Evolutionary conservation across 2,888 invertebrate species (phyloP), one percentile per base, ranked within the genome.

Genomic region (Petrolisthes cinctipes): DNA sequence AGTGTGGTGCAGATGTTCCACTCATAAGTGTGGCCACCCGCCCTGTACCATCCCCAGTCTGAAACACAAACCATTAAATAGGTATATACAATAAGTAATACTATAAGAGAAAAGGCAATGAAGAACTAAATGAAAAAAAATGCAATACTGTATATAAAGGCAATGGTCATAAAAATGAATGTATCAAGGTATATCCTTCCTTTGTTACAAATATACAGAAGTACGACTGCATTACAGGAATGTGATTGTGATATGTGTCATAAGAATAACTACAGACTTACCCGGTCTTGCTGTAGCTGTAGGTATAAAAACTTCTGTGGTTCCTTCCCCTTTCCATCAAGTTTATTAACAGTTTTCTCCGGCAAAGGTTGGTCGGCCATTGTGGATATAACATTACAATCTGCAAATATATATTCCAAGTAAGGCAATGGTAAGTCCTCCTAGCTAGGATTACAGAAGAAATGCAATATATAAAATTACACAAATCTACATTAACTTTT

Each of bases 251-350:
- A 73, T 73, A 23, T 73, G 73, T 17, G 1, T 73, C 20, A 17
- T 14, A 73, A 37, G 37, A 37, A 37, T 37, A 37, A 37, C 37
- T 37, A 37, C 37, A 20, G 37, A 75, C 88, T 82, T 20, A 88
- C 88, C 56, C 88, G 76, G 53, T 88, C 88, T 53, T 88, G 88
- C 73, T 88, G 88, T 17, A 88, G 73, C 17, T 88, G 88, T 20
- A 88, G 37, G 53, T 88, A 88, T 3, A 88, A 66, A 73, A 88
- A 88, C 75, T 88, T 88, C 73, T 88, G 88, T 5, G 88, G 85
- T 37, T 88, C 88, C 79, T 88, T 88, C 51, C 53, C 68, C 76
- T 85, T 88, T 20, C 75, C 68, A 11, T 88, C 88, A 5, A 71
- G 66, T 71, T 86, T 86, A 54, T n/a, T 54, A 20, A 81, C 5